phyloP scores from a whole-genome alignment of 2,888 invertebrate genomes.

The Incurvaria masculella region DNA sequence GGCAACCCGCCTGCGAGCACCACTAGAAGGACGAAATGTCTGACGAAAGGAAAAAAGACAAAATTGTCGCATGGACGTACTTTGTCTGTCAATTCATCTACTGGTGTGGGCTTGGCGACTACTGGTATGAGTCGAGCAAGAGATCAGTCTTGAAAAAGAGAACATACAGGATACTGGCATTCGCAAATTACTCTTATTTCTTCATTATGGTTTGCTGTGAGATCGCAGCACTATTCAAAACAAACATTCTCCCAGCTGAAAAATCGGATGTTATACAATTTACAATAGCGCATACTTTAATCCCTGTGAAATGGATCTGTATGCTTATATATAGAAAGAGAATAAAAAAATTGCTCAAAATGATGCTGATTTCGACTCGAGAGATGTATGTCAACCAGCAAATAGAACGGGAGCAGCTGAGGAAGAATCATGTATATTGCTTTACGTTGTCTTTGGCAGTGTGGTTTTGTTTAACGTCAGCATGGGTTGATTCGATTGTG shows the following conservation, averaged over 20 bases:
- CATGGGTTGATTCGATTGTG: no score
- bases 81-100: background rate
- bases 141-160: background rate
- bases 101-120: background rate
- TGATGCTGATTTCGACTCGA: background rate
- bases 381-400: background rate
- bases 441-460: background rate
- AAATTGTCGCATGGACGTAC: background rate
- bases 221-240: background rate
- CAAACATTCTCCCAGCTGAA: background rate
- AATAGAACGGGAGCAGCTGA: background rate
- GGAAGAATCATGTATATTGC: background rate
- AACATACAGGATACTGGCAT: background rate
- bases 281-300: background rate
- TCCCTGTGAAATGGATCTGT: background rate
- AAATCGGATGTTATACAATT: background rate
- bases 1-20: no score
- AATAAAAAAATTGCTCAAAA: background rate
- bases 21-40: no score
- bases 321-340: background rate
- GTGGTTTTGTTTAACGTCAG: background rate
- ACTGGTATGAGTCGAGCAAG: background rate
- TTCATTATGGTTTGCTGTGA: background rate
- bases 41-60: no score
- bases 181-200: background rate